Base-by-base conservation (phyloP, 2,888 invertebrate species). In the Thecophora atra region DNA sequence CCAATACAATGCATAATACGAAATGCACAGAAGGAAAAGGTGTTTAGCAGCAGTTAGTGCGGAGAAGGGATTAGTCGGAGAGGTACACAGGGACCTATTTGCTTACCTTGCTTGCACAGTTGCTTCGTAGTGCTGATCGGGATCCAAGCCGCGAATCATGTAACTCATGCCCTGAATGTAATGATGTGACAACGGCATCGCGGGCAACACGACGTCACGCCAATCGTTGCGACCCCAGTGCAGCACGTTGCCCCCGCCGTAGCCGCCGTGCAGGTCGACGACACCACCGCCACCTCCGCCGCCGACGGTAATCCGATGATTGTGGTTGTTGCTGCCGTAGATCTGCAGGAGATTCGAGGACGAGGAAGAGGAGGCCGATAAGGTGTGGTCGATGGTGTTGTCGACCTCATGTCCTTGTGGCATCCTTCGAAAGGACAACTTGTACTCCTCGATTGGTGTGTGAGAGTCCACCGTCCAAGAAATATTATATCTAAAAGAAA, bases 381-480 rank as follows among this genome's bases (percentile, higher is more conserved):
- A 77, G 74, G 75, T 74, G 37, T 88, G 87, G 80, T 86, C 85
- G 74, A 86, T 86, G 78, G 83, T 81, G 80, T 86, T 87, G 82
- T 86, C 86, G 81, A 86, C 85, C 83, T 87, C 86, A 78, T 85
- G 86, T 85, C 86, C 86, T 84, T 90, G 89, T 65, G 90, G 90
- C 78, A 90, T 87, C 84, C 89, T 89, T 79, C 91, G 87, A 86
- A 90, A 91, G 78, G 89, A 88, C 77, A 92, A 84, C 84, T 91
- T 90, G 84, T 91, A 91, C 83, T 91, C 91, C 79, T 91, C 90
- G 73, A 92, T 89, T 70, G 91, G 90, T 77, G 90, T 89, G 81
- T 90, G 89, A 70, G 91, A 91, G 82, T 91, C 90, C 42, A 91
- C 91, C 60, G 89, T 88, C 91, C 91, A 92, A 65, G 90, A 90